Conservation (phyloP, 2,888 invertebrate species). For the Zootermopsis nevadensis region DNA sequence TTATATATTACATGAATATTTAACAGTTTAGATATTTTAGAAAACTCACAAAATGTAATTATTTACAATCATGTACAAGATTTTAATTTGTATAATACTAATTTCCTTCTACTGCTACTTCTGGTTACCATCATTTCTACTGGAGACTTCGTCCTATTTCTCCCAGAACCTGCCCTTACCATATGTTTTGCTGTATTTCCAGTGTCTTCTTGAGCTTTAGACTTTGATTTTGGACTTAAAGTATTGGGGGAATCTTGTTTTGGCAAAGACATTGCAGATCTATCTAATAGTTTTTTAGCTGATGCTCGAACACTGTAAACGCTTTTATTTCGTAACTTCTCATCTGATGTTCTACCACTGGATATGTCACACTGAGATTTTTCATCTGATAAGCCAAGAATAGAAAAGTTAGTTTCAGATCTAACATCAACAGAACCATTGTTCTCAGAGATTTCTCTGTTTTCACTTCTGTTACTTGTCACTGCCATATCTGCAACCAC, state of each 20-base stretch:
- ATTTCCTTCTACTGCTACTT: background rate
- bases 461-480: background rate
- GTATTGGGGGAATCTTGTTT: background rate
- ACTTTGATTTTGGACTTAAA: background rate
- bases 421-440: background rate
- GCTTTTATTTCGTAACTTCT: background rate
- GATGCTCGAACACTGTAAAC: background rate
- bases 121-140: background rate
- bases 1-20: background rate
- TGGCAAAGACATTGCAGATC: background rate
- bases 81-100: background rate
- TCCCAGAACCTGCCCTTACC: background rate
- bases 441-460: background rate
- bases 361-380: background rate
- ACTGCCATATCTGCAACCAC: background rate
- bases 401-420: background rate
- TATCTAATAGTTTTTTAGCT: background rate
- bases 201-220: background rate
- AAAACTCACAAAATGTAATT: background rate
- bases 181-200: background rate
- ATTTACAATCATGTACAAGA: too few relatives aligned
- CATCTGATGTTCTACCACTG: background rate
- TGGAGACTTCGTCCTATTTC: background rate
- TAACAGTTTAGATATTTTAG: background rate
- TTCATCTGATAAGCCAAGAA: background rate